Percentiles rank a stretch among this genome's conserved stretches.
phyloP scores from a whole-genome alignment of 2,888 invertebrate genomes.

The Lacanobia oleracea region DNA sequence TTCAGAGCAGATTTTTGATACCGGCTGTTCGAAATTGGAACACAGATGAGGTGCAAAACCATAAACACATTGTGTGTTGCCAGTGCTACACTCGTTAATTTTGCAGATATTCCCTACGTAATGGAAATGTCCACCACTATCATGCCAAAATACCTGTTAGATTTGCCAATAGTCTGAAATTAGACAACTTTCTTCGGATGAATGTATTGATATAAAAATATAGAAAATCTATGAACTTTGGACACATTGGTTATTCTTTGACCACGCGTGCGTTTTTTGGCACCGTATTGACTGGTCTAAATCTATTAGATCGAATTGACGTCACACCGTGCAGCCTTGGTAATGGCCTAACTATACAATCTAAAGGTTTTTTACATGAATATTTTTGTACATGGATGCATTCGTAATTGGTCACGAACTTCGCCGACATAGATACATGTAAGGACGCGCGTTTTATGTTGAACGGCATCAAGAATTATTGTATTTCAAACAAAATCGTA shows the following conservation, averaged over 20 bases:
- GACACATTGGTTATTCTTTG: constrained; percentile 31
- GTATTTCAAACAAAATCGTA: constrained; percentile 1
- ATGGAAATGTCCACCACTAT: constrained; percentile 14
- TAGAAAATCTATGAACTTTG: constrained; percentile 39
- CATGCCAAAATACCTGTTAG: constrained; percentile 26
- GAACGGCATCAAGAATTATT: constrained; percentile 20
- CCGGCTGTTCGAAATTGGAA: constrained; percentile 18
- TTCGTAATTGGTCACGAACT: constrained; percentile 50
- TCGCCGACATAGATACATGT: constrained; percentile 9
- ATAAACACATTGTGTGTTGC: constrained; percentile 29
- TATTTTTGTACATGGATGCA: constrained; percentile 38
- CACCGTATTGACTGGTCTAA: constrained; percentile 25
- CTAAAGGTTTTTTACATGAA: constrained; percentile 17
- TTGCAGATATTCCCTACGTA: constrained; percentile 21
- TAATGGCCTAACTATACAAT: constrained; percentile 30
- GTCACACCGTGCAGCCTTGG: constrained; percentile 39
- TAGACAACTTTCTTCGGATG: constrained; percentile 37
- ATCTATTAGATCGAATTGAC: constrained; percentile 29
- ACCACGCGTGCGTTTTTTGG: constrained; percentile 54
- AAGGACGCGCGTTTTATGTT: constrained; percentile 29
- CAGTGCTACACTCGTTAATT: neutral
- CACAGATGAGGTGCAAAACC: constrained; percentile 12
- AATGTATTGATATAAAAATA: constrained; percentile 29
- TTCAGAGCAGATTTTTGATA: neutral
- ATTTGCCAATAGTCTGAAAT: constrained; percentile 39